Evolutionary conservation across 2,888 invertebrate species (phyloP).

Genomic region (Apamea monoglypha): DNA sequence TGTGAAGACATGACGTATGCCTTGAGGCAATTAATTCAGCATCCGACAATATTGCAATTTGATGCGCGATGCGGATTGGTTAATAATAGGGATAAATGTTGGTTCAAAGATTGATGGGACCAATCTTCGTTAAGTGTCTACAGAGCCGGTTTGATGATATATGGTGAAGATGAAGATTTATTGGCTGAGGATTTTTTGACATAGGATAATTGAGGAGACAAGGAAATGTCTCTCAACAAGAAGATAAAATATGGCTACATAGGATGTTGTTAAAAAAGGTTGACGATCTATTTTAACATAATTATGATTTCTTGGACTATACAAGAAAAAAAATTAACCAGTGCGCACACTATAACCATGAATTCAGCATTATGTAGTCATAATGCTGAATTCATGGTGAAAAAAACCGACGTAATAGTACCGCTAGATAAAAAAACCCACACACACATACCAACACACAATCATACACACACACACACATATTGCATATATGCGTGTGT

Average conservation of each 20-base stretch:
- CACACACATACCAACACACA: too few relatives aligned
- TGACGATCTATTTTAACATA: not conserved
- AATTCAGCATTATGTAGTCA: too few relatives aligned
- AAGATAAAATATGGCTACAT: not conserved
- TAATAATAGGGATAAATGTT: slow-evolving; percentile 32
- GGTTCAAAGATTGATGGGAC: slow-evolving; percentile 35
- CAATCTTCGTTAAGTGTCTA: not conserved
- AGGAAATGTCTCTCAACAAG: not conserved
- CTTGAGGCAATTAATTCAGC: slow-evolving; percentile 41
- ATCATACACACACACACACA: too few relatives aligned
- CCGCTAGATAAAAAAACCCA: too few relatives aligned
- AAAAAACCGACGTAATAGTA: too few relatives aligned
- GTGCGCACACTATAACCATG: too few relatives aligned
- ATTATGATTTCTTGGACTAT: too few relatives aligned
- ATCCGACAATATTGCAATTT: slow-evolving; percentile 45
- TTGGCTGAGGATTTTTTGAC: not conserved
- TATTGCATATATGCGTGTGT: too few relatives aligned
- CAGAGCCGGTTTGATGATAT: not conserved
- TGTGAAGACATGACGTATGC: slow-evolving; percentile 40
- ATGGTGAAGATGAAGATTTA: slow-evolving; percentile 1
- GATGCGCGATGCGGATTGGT: slow-evolving; percentile 29
- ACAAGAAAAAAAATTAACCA: too few relatives aligned
- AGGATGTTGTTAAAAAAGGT: not conserved
- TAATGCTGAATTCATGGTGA: too few relatives aligned
- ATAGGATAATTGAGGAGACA: too few relatives aligned